phyloP scores from a whole-genome alignment of 1,140 invertebrate genomes.

The Drosophila nigromelanica region DNA sequence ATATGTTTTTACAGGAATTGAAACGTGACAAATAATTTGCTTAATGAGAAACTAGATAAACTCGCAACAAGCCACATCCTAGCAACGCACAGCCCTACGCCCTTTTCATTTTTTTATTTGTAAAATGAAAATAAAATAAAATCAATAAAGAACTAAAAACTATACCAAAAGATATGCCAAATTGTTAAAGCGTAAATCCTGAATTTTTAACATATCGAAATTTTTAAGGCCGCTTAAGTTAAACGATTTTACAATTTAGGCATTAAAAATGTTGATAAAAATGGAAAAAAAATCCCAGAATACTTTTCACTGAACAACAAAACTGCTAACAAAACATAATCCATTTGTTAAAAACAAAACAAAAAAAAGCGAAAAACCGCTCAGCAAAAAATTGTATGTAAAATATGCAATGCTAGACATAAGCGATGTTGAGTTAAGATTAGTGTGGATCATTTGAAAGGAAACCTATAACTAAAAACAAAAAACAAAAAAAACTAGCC shows the following conservation, averaged over 20 bases:
- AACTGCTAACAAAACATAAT: constrained; percentile 65
- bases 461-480: constrained; percentile 19
- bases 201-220: constrained; percentile 82
- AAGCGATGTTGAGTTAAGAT: constrained; percentile 54
- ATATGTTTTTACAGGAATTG: constrained; percentile 68
- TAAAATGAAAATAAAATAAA: constrained; percentile 21
- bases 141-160: constrained; percentile 19
- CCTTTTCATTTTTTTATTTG: constrained; percentile 28
- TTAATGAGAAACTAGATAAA: constrained; percentile 49
- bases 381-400: constrained; percentile 30
- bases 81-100: constrained; percentile 49
- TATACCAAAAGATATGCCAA: constrained; percentile 74
- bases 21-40: constrained; percentile 77
- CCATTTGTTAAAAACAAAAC: constrained; percentile 56
- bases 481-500: constrained; percentile 45
- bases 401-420: constrained; percentile 29
- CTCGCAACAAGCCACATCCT: constrained; percentile 53
- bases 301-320: constrained; percentile 54
- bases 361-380: constrained; percentile 32
- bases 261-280: constrained; percentile 60
- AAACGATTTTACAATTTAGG: constrained; percentile 74
- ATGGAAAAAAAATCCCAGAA: constrained; percentile 37
- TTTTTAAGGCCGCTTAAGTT: constrained; percentile 68
- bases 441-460: constrained; percentile 58
- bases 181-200: constrained; percentile 73